phyloP scores from a whole-genome alignment of 2,797 vertebrate species.

The Mus caroli region DNA sequence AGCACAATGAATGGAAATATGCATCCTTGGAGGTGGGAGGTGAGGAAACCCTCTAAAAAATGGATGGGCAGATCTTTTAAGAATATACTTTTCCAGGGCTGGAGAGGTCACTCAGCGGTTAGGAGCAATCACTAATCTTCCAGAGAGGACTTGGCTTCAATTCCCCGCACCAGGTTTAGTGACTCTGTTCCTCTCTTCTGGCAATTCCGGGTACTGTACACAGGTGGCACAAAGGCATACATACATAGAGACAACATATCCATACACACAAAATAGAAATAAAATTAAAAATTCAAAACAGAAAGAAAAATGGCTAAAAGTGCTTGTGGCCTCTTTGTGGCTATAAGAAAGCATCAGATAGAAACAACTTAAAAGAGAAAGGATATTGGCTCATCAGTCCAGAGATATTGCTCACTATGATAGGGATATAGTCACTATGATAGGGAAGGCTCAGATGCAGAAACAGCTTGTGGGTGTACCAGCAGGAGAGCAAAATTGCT shows the following conservation, averaged over 20 bases:
- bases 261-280: background rate
- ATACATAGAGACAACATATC: background rate
- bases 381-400: background rate
- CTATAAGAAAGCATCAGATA: background rate
- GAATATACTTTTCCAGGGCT: background rate
- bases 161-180: background rate
- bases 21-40: too few relatives aligned
- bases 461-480: too few relatives aligned
- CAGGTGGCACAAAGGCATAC: background rate
- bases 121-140: background rate
- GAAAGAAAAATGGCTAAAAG: too few relatives aligned
- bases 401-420: too few relatives aligned
- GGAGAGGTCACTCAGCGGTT: background rate
- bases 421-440: accelerated
- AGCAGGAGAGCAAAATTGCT: background rate
- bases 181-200: background rate
- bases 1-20: too few relatives aligned
- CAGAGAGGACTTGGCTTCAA: background rate
- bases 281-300: too few relatives aligned
- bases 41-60: too few relatives aligned
- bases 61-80: background rate
- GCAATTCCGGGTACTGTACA: background rate
- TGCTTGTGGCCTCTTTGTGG: background rate
- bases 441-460: too few relatives aligned
- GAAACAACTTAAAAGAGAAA: background rate